These are phyloP conservation scores for Ostrea denselamellosa DNA, from an alignment of 1,140 invertebrate genomes.

Conservation along the genomic window DNA sequence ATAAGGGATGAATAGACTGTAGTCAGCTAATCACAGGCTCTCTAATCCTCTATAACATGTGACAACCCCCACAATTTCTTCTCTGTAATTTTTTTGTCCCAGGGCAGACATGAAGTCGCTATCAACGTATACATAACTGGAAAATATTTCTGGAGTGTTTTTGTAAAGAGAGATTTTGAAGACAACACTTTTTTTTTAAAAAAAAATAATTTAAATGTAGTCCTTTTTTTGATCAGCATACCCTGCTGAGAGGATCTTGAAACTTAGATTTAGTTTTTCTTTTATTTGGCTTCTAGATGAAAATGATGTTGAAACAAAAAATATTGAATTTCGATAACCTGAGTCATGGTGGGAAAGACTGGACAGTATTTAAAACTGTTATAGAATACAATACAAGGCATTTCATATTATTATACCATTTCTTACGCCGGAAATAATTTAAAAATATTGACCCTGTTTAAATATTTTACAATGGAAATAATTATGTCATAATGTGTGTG, in stretches of 20 bases:
- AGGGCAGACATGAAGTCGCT: not conserved
- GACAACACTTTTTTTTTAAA: not conserved
- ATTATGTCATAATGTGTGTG: constrained; percentile 13
- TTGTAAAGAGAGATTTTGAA: not conserved
- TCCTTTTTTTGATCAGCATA: not conserved
- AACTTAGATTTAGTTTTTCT: too few relatives aligned
- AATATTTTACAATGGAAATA: constrained; percentile 9
- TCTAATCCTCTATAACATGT: not conserved
- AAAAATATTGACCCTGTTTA: constrained; percentile 28
- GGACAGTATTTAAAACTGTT: constrained; percentile 1
- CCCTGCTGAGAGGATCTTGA: too few relatives aligned
- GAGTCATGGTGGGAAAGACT: not conserved
- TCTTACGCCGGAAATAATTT: constrained; percentile 11
- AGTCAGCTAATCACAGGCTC: constrained; percentile 3
- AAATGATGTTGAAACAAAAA: too few relatives aligned
- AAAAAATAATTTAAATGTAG: not conserved
- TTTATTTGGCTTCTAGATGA: too few relatives aligned
- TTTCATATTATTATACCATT: not conserved
- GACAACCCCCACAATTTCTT: not conserved
- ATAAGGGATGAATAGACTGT: not conserved
- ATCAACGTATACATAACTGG: not conserved
- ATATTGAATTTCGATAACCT: not conserved
- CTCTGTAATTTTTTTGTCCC: constrained; percentile 16
- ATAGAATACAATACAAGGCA: not conserved
- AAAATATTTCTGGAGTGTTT: not conserved